phyloP scores from a whole-genome alignment of 2,113 vertebrate species.

The Grammomys surdaster region DNA sequence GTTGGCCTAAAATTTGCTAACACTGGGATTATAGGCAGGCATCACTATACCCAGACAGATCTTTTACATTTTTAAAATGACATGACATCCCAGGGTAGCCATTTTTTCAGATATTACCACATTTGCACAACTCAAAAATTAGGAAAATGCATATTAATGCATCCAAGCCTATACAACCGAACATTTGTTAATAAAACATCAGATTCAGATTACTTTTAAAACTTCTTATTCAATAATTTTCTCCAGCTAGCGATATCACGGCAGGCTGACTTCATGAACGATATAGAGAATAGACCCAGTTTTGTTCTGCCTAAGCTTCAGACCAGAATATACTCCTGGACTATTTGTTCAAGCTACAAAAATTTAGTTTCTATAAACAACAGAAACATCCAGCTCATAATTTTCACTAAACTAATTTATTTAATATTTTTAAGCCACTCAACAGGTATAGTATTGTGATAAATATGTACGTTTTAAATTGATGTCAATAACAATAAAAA shows the following conservation, averaged over 20 bases:
- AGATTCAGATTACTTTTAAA: neutral
- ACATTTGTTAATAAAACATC: neutral
- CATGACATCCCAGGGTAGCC: neutral
- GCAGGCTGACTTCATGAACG: neutral
- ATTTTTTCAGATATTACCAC: neutral
- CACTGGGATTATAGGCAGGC: neutral
- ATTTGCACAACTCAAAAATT: neutral
- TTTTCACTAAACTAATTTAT: neutral
- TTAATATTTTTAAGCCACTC: neutral
- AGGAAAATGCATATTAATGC: neutral
- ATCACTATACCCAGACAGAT: neutral
- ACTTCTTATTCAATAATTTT: neutral
- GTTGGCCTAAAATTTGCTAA: neutral
- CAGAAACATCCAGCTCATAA: neutral
- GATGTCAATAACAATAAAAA: neutral
- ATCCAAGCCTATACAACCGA: neutral
- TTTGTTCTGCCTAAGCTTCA: neutral
- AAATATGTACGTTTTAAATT: neutral
- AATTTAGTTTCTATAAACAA: constrained; percentile 1
- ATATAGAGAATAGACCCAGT: neutral
- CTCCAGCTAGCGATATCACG: neutral
- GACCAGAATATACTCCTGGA: neutral
- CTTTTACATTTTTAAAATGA: neutral
- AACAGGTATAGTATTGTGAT: neutral
- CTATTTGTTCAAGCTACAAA: neutral